Conservation (phyloP, 2,888 invertebrate species). For the Harpalus rufipes region DNA sequence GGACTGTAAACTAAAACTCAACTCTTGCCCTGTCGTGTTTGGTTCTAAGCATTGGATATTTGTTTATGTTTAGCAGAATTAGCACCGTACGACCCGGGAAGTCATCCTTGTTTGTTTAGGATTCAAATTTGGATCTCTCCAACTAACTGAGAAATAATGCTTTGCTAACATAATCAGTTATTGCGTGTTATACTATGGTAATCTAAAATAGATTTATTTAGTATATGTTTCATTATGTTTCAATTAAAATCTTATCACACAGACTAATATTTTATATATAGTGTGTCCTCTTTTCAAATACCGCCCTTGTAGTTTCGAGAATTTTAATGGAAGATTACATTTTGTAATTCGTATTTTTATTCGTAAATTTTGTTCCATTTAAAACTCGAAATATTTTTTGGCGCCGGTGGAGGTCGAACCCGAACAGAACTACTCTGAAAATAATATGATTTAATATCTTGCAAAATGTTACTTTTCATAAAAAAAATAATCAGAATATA, state of each 20-base stretch:
- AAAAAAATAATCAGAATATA: no score
- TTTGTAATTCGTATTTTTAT: no score
- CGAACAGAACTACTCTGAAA: no score
- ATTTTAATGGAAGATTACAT: no score
- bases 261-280: not conserved
- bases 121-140: not conserved
- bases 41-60: constrained; percentile 37
- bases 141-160: constrained; percentile 2
- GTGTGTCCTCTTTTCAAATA: no score
- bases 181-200: not conserved
- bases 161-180: not conserved
- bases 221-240: not conserved
- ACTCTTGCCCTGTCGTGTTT: constrained; percentile 17
- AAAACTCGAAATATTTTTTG: no score
- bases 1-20: constrained; percentile 40
- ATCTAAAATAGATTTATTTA: not conserved
- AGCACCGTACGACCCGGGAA: constrained; percentile 1
- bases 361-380: no score
- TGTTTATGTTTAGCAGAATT: constrained; percentile 35
- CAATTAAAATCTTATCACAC: not conserved
- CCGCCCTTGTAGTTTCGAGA: no score
- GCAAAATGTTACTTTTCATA: no score
- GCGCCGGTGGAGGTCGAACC: no score
- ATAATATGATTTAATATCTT: no score
- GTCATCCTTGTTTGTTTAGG: constrained; percentile 49